phyloP scores from a whole-genome alignment of 35 echinoderm and acorn worm species.

The Patiria miniata region DNA sequence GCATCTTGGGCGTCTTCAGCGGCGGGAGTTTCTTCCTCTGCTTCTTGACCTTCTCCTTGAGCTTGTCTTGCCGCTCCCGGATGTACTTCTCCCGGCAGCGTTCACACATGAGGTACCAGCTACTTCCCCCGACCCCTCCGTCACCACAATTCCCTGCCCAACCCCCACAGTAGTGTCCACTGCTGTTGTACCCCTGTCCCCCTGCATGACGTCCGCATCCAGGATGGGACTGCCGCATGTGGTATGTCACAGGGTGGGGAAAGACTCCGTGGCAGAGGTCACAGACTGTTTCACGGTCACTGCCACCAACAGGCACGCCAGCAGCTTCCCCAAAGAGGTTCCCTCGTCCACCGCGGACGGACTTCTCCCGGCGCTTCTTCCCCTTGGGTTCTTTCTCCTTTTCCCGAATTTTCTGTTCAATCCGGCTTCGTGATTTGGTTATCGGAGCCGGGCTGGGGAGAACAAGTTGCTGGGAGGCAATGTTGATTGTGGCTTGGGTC shows the following conservation, averaged over 20 bases:
- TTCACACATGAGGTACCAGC: constrained; percentile 96
- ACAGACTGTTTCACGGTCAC: constrained; percentile 81
- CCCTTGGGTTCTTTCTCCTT: constrained; percentile 76
- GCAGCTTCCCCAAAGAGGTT: constrained; percentile 97
- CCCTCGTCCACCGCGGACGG: constrained; percentile 77
- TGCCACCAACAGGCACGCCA: constrained; percentile 73
- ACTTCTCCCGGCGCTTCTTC: constrained; percentile 91
- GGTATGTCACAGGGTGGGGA: constrained; percentile 95
- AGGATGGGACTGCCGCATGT: constrained; percentile 94
- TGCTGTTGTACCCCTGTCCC: constrained; percentile 97
- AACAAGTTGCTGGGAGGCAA: constrained; percentile 85
- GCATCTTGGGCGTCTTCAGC: constrained; percentile 75
- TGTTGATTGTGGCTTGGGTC: constrained; percentile 75
- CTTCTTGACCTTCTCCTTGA: constrained; percentile 94
- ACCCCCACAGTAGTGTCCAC: constrained; percentile 90
- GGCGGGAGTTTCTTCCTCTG: constrained; percentile 75
- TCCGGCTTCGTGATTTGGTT: constrained; percentile 65
- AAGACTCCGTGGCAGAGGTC: constrained; percentile 89
- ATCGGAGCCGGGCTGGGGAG: constrained; percentile 91
- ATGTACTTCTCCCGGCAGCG: constrained; percentile 88
- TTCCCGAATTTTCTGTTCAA: constrained; percentile 67
- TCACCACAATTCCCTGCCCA: constrained; percentile 97
- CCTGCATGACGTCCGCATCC: constrained; percentile 88
- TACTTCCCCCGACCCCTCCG: constrained; percentile 80
- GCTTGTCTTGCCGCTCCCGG: constrained; percentile 83